Evolutionary conservation across 2,888 invertebrate species (phyloP), one percentile per base, ranked within the genome.

Genomic region (Eupithecia dodoneata): DNA sequence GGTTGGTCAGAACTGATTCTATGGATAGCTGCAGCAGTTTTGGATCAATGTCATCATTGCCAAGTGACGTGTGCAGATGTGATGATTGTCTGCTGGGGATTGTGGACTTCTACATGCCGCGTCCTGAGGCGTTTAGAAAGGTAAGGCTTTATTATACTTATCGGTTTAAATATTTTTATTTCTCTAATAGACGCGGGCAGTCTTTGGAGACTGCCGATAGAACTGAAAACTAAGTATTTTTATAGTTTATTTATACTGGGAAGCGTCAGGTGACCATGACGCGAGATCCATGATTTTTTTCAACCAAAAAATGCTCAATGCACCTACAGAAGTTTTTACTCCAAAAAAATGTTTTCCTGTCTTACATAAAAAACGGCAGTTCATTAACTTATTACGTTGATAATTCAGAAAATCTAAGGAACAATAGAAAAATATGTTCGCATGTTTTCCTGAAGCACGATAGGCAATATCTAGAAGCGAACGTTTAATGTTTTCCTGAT

Each of bases 41-140:
- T 76, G 96, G 96, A 30, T 97, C 97, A 1, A 95, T 96, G 88
- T 96, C 97, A 77, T 97, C 97, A 9, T 85, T 96, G 81, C 95
- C 96, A 7, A 97, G 97, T 89, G 97, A 97, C 87, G 96, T 97
- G 82, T 98, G 98, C 90, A 95, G 97, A 80, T 98, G 98, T 89
- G 98, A 98, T 88, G 98, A 98, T 90, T 98, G 98, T 85, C 93
- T 98, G 79, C 95, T 98, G 82, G 98, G 97, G 6, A 98, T 98
- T 82, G 97, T 97, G 82, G 98, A 98, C 93, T 96, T 96, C 83
- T 97, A 97, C 88, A 95, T 96, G 86, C 94, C 95, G 69, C 92
- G 88, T 72, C 96, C 96, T 71, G 96, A 96, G 80, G 92, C 94
- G 65, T 94, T 94, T 84, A 97, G 96, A 94, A 97, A 97, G 97